Base-by-base conservation (phyloP, 2,797 vertebrate species). In the Salarias fasciatus region DNA sequence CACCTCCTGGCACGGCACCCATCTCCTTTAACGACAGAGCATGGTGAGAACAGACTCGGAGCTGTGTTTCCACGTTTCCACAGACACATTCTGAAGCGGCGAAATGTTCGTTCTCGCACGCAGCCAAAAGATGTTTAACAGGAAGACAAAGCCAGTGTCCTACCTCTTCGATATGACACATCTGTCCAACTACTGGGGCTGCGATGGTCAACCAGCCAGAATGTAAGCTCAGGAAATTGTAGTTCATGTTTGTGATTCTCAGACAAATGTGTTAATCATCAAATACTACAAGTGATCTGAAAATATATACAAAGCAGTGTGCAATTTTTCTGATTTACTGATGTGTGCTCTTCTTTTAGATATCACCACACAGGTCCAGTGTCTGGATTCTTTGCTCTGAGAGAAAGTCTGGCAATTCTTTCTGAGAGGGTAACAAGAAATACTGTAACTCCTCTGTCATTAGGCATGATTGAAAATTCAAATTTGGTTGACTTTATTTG, bases 11-110 rank as follows among this genome's bases (percentile, higher is more conserved):
- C 35, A 95, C 90, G 6, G 93, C 96, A 1, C 94, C 94, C 43
- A 94, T 99, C 86, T 98, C 97, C 6, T 99, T 99, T 89, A 99
- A 94, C 4, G 90, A 96, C 29, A 89, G 88, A 91, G 96, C 98
- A 89, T 95, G 93, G 98, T 99, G 65, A 91, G 83, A 10, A 59
- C 7, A 43, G 6, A 37, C 4, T 28, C 3, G 11, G 31, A 35
- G 7, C 29, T 11, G 4, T 9, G 6, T 53, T 5, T 51, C 40
- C 5, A 13, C 36, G 9, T 37, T 40, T 55, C n/a, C n/a, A 42
- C 31, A 18, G 36, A 14, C 1, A 5, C 29, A 24, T 36, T 11
- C 0, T 24, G 18, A 24, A 24, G 18, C 18, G 18, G n/a, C n/a
- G n/a, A n/a, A n/a, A n/a, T n/a, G n/a, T 18, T 28, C 63, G 4